phyloP scores from a whole-genome alignment of 2,113 vertebrate genomes.

The Megalops atlanticus region DNA sequence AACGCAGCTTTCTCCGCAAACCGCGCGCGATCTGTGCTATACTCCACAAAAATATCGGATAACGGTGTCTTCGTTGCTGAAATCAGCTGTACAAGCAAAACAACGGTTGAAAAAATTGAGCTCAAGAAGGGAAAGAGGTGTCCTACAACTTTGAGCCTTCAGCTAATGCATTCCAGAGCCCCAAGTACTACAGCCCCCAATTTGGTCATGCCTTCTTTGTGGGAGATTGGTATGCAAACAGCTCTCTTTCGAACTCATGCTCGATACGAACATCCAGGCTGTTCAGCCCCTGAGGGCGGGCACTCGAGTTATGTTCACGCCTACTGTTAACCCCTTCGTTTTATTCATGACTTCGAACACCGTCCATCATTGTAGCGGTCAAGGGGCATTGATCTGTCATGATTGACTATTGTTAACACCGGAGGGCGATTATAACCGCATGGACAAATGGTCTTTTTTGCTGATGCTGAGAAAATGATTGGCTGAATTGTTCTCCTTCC shows the following conservation, averaged over 20 bases:
- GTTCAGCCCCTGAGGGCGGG: slow-evolving; percentile 56
- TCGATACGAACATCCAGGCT: slow-evolving; percentile 38
- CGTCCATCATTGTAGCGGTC: neutral
- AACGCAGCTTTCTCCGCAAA: neutral
- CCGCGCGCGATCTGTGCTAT: neutral
- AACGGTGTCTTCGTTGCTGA: neutral
- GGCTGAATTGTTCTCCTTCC: slow-evolving; percentile 60
- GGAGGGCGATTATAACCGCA: too few species aligned
- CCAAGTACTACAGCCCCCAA: slow-evolving; percentile 45
- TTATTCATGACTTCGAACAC: neutral
- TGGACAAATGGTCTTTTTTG: too few species aligned
- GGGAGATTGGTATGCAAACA: slow-evolving; percentile 56
- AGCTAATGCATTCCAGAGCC: slow-evolving; percentile 56
- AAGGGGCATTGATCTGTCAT: neutral
- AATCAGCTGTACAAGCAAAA: neutral
- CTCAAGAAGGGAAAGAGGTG: slow-evolving; percentile 7
- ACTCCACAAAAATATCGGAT: slow-evolving; percentile 18
- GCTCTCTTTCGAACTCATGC: slow-evolving; percentile 49
- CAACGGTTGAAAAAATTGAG: neutral
- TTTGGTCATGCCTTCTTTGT: slow-evolving; percentile 45
- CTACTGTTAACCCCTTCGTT: slow-evolving; percentile 37
- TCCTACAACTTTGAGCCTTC: slow-evolving; percentile 32
- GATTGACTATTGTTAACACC: too few species aligned
- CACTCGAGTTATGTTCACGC: slow-evolving; percentile 45
- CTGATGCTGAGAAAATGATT: slow-evolving; percentile 21